Conservation (phyloP, 2,113 vertebrate species). For the Aplodontia rufa region DNA sequence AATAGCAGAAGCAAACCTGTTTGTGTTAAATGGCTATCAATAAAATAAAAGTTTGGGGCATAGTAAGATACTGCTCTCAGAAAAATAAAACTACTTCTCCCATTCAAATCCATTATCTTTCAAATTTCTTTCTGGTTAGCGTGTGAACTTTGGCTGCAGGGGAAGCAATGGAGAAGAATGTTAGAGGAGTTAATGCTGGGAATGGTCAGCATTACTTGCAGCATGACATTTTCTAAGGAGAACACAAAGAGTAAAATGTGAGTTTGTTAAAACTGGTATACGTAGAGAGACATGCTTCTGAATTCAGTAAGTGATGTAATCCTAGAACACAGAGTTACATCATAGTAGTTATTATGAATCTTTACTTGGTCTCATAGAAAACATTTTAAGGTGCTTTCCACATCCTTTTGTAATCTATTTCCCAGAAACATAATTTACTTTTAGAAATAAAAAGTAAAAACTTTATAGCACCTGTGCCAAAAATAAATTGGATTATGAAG, state of each 20-base stretch:
- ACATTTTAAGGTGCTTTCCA: neutral
- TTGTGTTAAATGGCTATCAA: neutral
- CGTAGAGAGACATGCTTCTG: fast-evolving
- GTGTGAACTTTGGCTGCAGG: neutral
- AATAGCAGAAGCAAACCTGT: neutral
- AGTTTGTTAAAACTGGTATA: neutral
- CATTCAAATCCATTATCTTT: fast-evolving
- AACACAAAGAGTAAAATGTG: neutral
- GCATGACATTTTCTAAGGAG: neutral
- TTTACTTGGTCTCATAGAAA: neutral
- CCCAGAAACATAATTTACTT: slow-evolving; percentile 24
- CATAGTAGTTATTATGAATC: neutral
- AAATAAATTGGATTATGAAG: slow-evolving; percentile 10
- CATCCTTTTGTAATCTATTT: neutral
- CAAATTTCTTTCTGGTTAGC: neutral
- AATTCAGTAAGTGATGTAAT: neutral
- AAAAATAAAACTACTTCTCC: neutral
- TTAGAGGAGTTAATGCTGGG: neutral
- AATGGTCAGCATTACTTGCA: neutral
- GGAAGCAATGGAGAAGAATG: neutral
- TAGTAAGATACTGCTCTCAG: fast-evolving
- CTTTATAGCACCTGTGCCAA: slow-evolving; percentile 5
- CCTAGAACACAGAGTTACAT: fast-evolving
- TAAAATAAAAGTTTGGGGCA: neutral
- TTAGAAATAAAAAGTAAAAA: slow-evolving; percentile 8